A percentile compares a stretch with the other conserved stretches of the same genome.
phyloP scores from a whole-genome alignment of 1,140 invertebrate genomes.

The Ganaspis sp. region DNA sequence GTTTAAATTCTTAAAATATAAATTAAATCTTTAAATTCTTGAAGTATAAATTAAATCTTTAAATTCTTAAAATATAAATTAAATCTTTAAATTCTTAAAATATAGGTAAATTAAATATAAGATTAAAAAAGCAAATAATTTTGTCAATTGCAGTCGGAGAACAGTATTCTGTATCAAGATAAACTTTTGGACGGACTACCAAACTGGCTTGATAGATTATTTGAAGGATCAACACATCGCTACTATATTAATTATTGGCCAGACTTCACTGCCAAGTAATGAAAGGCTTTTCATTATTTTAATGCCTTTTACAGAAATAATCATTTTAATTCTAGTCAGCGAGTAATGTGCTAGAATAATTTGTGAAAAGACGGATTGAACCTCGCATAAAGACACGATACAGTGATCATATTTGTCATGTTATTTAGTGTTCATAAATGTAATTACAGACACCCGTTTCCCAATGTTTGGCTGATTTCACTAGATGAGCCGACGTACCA shows the following conservation, averaged over 20 bases:
- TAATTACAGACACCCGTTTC: slow-evolving; percentile 11
- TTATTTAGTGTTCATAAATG: slow-evolving; percentile 23
- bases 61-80: no score
- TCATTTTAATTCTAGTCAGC: slow-evolving; percentile 51
- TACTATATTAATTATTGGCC: slow-evolving; percentile 99
- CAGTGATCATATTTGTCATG: slow-evolving; percentile 15
- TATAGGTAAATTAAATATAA: neutral
- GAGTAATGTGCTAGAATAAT: slow-evolving; percentile 18
- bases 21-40: no score
- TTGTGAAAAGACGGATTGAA: slow-evolving; percentile 3
- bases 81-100: neutral
- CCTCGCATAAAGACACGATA: slow-evolving; percentile 25
- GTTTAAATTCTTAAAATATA: no score
- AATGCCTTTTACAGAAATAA: slow-evolving; percentile 40
- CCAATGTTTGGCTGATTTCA: slow-evolving; percentile 1
- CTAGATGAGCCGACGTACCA: neutral
- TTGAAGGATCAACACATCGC: slow-evolving; percentile 95
- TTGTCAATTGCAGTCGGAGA: slow-evolving; percentile 57
- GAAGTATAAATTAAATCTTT: no score
- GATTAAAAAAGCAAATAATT: no score
- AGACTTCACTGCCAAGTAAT: slow-evolving; percentile 85
- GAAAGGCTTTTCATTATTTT: neutral
- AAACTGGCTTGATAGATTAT: slow-evolving; percentile 97
- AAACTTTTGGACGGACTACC: slow-evolving; percentile 93
- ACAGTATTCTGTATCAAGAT: slow-evolving; percentile 78